Percentiles rank a stretch among this genome's conserved stretches.
These are phyloP conservation scores for Halcyon smyrnensis DNA, from an alignment of 2,797 vertebrate species.

Conservation along the genomic window DNA sequence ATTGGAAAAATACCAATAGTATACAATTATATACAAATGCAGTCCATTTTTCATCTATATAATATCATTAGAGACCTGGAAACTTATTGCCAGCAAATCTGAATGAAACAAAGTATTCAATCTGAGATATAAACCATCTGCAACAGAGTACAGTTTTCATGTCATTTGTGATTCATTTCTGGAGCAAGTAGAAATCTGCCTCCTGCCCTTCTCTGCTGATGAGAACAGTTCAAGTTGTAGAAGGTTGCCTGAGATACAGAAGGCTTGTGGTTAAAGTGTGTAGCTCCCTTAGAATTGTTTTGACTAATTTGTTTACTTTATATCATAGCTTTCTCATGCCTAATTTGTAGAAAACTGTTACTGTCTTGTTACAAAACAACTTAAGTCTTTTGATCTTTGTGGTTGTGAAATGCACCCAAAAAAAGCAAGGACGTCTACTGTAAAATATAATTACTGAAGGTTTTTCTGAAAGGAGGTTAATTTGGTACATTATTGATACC, in stretches of 20 bases:
- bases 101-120: not conserved
- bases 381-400: not conserved
- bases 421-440: not conserved
- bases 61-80: not conserved
- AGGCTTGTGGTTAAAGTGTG: not conserved
- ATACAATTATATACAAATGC: not conserved
- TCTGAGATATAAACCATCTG: not conserved
- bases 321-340: not conserved
- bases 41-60: not conserved
- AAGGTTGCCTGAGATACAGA: not conserved
- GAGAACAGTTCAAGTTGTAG: not conserved
- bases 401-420: not conserved
- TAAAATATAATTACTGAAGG: not conserved
- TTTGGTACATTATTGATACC: not conserved
- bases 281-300: not conserved
- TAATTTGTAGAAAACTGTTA: not conserved
- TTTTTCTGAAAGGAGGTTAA: not conserved
- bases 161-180: not conserved
- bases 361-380: not conserved
- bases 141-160: not conserved
- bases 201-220: not conserved
- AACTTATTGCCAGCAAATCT: not conserved
- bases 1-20: not conserved
- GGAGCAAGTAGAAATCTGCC: not conserved
- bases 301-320: not conserved